Evolutionary conservation across 1,140 invertebrate genomes (phyloP).

Genomic region (Arion vulgaris): DNA sequence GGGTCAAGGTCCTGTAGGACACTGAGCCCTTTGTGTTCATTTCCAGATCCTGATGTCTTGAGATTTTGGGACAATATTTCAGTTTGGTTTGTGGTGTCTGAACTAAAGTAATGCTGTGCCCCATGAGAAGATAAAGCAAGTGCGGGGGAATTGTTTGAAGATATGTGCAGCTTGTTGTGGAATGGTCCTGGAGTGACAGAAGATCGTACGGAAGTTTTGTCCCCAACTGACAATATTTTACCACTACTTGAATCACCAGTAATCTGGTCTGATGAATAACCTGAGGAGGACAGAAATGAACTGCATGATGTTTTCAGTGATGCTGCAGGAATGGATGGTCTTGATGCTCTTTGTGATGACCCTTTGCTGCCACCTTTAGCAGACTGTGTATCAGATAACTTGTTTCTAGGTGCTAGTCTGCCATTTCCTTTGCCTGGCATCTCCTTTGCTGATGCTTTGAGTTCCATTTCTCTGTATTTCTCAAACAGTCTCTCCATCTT

Average conservation of each 20-base stretch:
- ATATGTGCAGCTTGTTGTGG: neutral
- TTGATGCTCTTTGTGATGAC: slow-evolving; percentile 16
- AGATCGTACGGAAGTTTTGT: slow-evolving; percentile 4
- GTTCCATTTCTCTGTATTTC: slow-evolving; percentile 60
- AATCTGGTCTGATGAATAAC: neutral
- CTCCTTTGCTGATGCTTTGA: slow-evolving; percentile 62
- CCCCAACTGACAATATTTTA: neutral
- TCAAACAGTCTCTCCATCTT: slow-evolving; percentile 66
- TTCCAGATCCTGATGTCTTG: neutral
- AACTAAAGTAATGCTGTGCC: neutral
- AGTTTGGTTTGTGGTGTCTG: neutral
- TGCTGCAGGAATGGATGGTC: neutral
- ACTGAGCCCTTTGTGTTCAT: slow-evolving; percentile 36
- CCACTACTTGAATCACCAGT: neutral
- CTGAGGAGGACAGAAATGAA: slow-evolving; percentile 23
- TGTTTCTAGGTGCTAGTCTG: neutral
- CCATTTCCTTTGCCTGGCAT: slow-evolving; percentile 48
- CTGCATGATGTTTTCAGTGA: slow-evolving; percentile 27
- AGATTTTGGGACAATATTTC: neutral
- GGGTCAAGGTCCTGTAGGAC: slow-evolving; percentile 36
- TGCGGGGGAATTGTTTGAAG: neutral
- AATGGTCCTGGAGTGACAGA: slow-evolving; percentile 26
- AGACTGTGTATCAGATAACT: neutral
- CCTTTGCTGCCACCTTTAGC: neutral
- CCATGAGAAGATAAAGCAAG: neutral